Evolutionary conservation across 1,140 invertebrate species (phyloP), one percentile per base, ranked within the genome.

Genomic region (Leptinotarsa lineolata): DNA sequence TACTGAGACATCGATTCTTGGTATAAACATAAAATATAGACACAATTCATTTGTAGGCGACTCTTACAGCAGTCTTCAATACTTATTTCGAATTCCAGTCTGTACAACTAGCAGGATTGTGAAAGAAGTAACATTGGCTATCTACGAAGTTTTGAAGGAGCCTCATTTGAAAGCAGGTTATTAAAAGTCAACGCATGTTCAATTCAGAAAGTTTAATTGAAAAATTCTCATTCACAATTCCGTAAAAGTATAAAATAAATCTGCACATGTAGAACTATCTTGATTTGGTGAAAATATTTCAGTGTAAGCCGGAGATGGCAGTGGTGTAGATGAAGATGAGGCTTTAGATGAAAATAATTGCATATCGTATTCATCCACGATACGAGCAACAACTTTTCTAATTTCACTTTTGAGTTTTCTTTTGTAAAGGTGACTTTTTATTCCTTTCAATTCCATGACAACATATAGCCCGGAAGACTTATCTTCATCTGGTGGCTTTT

Each of bases 1-100:
- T 22, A 22, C 22, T 22, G 22, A 22, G 2, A 22, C 22, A 22
- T 22, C 22, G 22, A 22, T 22, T 22, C 22, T 22, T 30, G 24
- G 24, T 30, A 30, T 30, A 30, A 30, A 30, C 5, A 30, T 30
- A 30, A 30, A 6, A 30, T 30, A 30, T 30, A 30, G 6, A 30
- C 24, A 30, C 24, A 63, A 16, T 63, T 16, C 16, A 21, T 70
- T 70, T 70, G 4, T 24, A 63, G 68, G 68, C n/a, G 68, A 70
- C 22, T 70, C 48, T 58, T 70, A 70, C 24, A 60, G 68, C 45
- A 70, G 24, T 60, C 68, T 70, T 16, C 68, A 70, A 60, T 70
- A 70, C 21, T 39, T 70, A 64, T 70, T 70, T 70, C 3, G 48
- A 12, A 70, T 70, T n/a, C 68, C 68, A 20, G 24, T 70, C 3